Conservation (phyloP, 2,113 vertebrate genomes). For the Syrrhaptes paradoxus region DNA sequence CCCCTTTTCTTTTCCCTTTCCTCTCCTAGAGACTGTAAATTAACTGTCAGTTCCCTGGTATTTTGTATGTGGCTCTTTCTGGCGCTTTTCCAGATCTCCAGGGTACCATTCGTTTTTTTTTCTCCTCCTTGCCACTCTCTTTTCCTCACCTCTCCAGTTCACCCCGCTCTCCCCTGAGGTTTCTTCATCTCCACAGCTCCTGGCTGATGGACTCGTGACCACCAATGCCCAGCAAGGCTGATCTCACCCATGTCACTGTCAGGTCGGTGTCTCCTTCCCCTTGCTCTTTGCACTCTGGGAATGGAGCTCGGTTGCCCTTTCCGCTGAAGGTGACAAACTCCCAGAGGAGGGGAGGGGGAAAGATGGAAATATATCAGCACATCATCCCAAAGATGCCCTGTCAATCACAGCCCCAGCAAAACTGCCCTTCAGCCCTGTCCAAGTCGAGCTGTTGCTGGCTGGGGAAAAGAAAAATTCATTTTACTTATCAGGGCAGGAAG, state of each 20-base stretch:
- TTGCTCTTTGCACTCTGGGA: neutral
- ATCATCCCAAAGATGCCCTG: neutral
- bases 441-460: neutral
- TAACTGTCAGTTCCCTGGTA: conserved; percentile 5
- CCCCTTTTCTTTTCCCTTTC: neutral
- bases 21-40: conserved; percentile 29
- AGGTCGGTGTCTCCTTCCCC: neutral
- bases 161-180: neutral
- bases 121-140: neutral
- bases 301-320: neutral
- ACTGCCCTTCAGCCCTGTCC: neutral
- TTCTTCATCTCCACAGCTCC: neutral
- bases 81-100: conserved; percentile 37
- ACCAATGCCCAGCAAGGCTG: neutral
- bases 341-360: neutral
- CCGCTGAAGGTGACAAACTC: neutral
- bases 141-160: neutral
- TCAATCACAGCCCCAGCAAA: neutral
- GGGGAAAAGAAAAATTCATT: conserved; percentile 3
- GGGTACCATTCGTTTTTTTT: neutral
- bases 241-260: neutral
- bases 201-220: neutral
- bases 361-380: neutral
- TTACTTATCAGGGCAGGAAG: neutral
- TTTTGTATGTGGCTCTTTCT: neutral